Evolutionary conservation across 2,113 vertebrate species (phyloP), one percentile per base, ranked within the genome.

Genomic region (Caretta caretta): DNA sequence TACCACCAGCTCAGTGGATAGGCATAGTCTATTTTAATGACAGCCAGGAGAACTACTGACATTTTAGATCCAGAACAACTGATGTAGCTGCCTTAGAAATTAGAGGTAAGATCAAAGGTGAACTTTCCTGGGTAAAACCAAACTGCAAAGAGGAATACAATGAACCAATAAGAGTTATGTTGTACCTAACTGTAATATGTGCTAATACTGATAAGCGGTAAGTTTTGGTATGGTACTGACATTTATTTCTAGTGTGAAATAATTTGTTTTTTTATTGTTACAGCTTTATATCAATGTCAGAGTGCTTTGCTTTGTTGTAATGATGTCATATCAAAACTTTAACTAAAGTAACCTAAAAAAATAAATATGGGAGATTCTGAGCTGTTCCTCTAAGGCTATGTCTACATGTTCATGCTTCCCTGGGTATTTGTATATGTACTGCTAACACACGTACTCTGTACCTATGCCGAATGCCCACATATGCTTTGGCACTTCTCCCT

Each of bases 21-120:
- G 42, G 65, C 56, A 85, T 17, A 46, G 76, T 89, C 87, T 89
- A 31, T 83, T 56, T 87, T 65, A 87, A 94, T 87, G 94, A 96
- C 54, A 62, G 42, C 29, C 0, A 0, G 49, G 50, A n/a, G 48
- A 0, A 0, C 35, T 0, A 11, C 11, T 78, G 50, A 35, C n/a
- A 35, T 38, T 4, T 69, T n/a, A n/a, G 65, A n/a, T n/a, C 35
- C 16, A 20, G 17, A n/a, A n/a, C 35, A 69, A 38, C 65, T 25
- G 38, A 79, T 83, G n/a, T 38, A 49, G 19, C 50, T 62, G 82
- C 19, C 0, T 35, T 31, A 20, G 72, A 90, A 80, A 0, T 38
- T 46, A 65, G 82, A 35, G 14, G 46, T 57, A 87, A 65, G 56
- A 84, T 84, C 53, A 6, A 42, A 46, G 14, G 22, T 22, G 72